Evolutionary conservation across 1,140 invertebrate species (phyloP).

Genomic region (Lepidurus couesii): DNA sequence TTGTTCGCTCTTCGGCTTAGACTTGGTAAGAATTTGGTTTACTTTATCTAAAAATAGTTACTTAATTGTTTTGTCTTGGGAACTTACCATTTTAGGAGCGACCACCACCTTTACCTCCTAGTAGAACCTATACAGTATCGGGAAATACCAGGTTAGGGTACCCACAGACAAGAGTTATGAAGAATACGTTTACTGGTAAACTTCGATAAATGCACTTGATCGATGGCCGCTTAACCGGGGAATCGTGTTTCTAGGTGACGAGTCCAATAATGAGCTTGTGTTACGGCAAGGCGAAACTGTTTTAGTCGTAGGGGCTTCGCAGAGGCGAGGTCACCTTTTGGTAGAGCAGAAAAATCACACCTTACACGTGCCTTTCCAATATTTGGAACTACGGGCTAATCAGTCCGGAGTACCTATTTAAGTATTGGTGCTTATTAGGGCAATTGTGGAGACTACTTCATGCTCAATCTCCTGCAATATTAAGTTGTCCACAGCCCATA

Average conservation of each 20-base stretch:
- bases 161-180: slow-evolving; percentile 85
- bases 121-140: slow-evolving; percentile 79
- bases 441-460: background rate
- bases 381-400: slow-evolving; percentile 65
- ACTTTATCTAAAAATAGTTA: slow-evolving; percentile 11
- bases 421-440: background rate
- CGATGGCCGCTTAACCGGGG: background rate
- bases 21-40: slow-evolving; percentile 58
- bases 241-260: slow-evolving; percentile 46
- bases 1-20: slow-evolving; percentile 79
- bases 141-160: slow-evolving; percentile 89
- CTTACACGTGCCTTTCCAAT: slow-evolving; percentile 80
- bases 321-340: slow-evolving; percentile 68
- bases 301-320: slow-evolving; percentile 71
- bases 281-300: slow-evolving; percentile 75
- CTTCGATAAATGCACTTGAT: background rate
- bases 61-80: slow-evolving; percentile 36
- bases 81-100: slow-evolving; percentile 57
- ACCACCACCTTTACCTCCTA: slow-evolving; percentile 81
- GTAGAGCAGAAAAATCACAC: slow-evolving; percentile 74
- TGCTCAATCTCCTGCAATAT: slow-evolving; percentile 1
- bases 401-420: slow-evolving; percentile 32
- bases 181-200: slow-evolving; percentile 74
- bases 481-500: background rate
- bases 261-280: slow-evolving; percentile 54